Base-by-base conservation (phyloP, 2,888 invertebrate species). In the Proisotoma minuta region DNA sequence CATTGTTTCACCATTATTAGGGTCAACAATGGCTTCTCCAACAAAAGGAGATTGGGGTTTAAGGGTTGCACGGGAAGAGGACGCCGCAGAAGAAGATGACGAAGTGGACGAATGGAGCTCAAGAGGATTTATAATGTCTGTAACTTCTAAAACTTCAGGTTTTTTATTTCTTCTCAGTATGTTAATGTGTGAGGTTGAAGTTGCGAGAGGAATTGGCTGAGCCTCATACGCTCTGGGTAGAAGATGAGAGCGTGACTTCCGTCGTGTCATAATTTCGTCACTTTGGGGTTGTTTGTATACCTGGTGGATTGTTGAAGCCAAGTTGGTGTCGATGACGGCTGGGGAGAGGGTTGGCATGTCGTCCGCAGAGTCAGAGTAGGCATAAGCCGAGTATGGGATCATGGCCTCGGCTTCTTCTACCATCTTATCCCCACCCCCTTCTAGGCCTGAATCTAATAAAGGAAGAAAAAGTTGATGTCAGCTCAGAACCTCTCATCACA, bases 391-490 rank as follows among this genome's bases (percentile, higher is more conserved):
- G 5, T 29, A 23, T 27, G 47, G 60, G 40, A 60, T 60, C 54
- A 60, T 40, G 22, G 54, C 48, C 48, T 60, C 60, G 23, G 53
- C 48, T 28, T 54, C 60, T 48, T 60, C 60, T 23, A 48, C 53
- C 20, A 43, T n/a, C 20, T 34, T 26, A 22, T n/a, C 57, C 28
- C n/a, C 34, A 28, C 34, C 51, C 20, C 51, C 59, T 47, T 20
- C 60, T 47, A 60, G 23, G 54, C 39, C 54, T 54, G 54, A 27
- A 34, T 34, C 34, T 34, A 34, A 15, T 8, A 34, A 15, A 34
- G 15, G 15, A 34, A n/a, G n/a, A n/a, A n/a, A n/a, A n/a, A n/a
- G n/a, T n/a, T n/a, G n/a, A n/a, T n/a, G n/a, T n/a, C n/a, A n/a
- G n/a, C n/a, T n/a, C n/a, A n/a, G n/a, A n/a, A n/a, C n/a, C n/a